Evolutionary conservation across 1,140 invertebrate genomes (phyloP), one percentile per base, ranked within the genome.

Genomic region (Ericerus pela): DNA sequence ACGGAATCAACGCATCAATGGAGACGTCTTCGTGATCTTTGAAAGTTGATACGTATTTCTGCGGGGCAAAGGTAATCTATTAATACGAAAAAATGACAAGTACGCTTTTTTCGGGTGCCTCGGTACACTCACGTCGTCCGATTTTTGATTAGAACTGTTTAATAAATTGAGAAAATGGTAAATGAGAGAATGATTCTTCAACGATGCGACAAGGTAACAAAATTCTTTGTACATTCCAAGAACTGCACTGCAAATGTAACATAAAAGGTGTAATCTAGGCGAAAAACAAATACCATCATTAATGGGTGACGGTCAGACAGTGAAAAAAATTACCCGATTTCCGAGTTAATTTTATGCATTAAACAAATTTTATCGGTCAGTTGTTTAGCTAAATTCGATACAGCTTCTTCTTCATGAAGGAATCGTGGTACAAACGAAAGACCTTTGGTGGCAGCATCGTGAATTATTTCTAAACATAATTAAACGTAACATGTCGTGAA

Each of bases 391-490:
- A 47, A 22, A 47, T 24, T 47, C 22, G 78, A 74, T 62, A 81
- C 82, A 59, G 81, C 76, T 60, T 77, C 76, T 33, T 81, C 76
- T 60, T 80, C 78, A 2, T 80, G 88, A n/a, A n/a, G n/a, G 51
- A 79, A 80, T 58, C 88, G 79, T 66, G 91, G 93, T 3, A 94
- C 83, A 2, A 93, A 69, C 59, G 85, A 85, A n/a, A 96, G 71
- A 24, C 88, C 90, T 71, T 93, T 93, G 1, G 87, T 87, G 12
- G 88, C 87, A 1, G 89, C 80, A 68, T 95, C 90, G 74, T 95
- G 91, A 1, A 91, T 84, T 62, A 95, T 79, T 64, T 86, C 84
- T 85, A 61, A 61, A 60, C 66, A 63, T 58, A 59, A 53, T 57
- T 51, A 59, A 60, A 58, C 57, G 43, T 16, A 53, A n/a, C n/a